Conservation (phyloP, 1,140 invertebrate species). For the Drosophila auraria region DNA sequence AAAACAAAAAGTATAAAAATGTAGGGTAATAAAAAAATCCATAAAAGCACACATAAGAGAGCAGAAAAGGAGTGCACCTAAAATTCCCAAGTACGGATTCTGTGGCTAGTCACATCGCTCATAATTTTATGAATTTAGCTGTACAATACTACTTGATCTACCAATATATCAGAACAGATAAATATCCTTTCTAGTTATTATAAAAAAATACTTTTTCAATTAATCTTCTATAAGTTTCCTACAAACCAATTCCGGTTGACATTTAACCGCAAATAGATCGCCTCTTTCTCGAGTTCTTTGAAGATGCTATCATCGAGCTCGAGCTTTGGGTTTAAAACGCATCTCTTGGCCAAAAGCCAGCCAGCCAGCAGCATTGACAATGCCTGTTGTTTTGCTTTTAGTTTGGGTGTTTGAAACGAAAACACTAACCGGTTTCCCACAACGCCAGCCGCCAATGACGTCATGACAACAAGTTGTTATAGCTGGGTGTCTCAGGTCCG, state of each 20-base stretch:
- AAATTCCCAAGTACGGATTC: neutral
- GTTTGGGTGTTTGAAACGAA: conserved; percentile 42
- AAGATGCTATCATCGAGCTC: conserved; percentile 15
- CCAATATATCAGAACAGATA: neutral
- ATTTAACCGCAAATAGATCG: conserved; percentile 12
- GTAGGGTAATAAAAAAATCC: neutral
- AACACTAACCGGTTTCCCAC: conserved; percentile 67
- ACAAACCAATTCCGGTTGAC: conserved; percentile 5
- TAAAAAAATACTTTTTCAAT: neutral
- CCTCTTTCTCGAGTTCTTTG: neutral
- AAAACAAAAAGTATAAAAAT: too few species aligned
- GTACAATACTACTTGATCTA: too few species aligned
- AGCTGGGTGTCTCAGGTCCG: conserved; percentile 30
- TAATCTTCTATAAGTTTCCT: neutral
- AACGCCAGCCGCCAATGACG: conserved; percentile 53
- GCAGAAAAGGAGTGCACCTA: neutral
- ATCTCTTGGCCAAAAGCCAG: conserved; percentile 40
- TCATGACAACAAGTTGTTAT: conserved; percentile 74
- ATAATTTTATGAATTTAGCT: too few species aligned
- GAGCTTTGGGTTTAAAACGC: conserved; percentile 14
- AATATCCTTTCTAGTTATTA: neutral
- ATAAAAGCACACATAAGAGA: too few species aligned
- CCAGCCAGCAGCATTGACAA: conserved; percentile 28
- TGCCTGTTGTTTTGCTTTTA: conserved; percentile 29
- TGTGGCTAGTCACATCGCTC: too few species aligned